phyloP scores from a whole-genome alignment of 2,888 invertebrate genomes.

The Andrena chrysosceles region DNA sequence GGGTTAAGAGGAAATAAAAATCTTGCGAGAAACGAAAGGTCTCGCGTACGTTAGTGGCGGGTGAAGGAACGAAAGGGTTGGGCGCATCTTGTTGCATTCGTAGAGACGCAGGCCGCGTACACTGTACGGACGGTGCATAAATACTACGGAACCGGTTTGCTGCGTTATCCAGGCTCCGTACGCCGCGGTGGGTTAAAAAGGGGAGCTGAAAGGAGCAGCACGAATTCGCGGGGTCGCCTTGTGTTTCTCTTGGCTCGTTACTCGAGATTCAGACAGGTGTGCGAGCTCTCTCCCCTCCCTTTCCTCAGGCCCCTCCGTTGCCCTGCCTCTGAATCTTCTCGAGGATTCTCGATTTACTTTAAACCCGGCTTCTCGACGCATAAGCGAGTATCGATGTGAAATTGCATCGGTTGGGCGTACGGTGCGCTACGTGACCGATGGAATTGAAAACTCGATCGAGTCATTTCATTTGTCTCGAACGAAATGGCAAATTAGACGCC shows the following conservation, averaged over 20 bases:
- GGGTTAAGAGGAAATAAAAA: constrained; percentile 8
- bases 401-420: not conserved
- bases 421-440: not conserved
- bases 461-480: not conserved
- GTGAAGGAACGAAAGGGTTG: constrained; percentile 16
- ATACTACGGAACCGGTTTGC: constrained; percentile 67
- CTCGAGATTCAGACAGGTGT: constrained; percentile 81
- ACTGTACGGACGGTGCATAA: constrained; percentile 54
- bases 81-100: constrained; percentile 44
- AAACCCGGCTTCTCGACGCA: constrained; percentile 29
- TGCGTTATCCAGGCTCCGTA: constrained; percentile 57
- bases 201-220: constrained; percentile 68
- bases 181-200: constrained; percentile 58
- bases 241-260: constrained; percentile 79
- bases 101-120: constrained; percentile 42
- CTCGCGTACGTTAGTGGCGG: constrained; percentile 7
- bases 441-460: constrained; percentile 26
- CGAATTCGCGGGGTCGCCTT: constrained; percentile 76
- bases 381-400: constrained; percentile 7
- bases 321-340: constrained; percentile 22
- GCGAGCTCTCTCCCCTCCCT: constrained; percentile 26
- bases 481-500: not conserved
- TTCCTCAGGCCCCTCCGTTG: constrained; percentile 22
- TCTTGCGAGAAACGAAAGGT: constrained; percentile 8
- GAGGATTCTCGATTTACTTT: constrained; percentile 47